Evolutionary conservation across 1,140 invertebrate genomes (phyloP).

Genomic region (Achatina immaculata): DNA sequence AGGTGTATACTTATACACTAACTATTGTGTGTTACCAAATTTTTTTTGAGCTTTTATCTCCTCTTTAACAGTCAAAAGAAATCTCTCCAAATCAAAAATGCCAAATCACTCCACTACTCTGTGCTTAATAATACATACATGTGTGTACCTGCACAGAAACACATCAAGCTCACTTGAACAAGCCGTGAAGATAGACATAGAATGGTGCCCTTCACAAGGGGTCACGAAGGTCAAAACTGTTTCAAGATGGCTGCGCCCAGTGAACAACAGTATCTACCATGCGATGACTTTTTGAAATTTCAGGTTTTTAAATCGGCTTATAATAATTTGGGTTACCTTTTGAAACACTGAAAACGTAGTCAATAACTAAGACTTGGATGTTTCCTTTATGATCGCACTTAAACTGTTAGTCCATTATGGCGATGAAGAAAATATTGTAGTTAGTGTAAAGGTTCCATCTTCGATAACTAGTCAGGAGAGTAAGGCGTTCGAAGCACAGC

Average conservation of each 20-base stretch:
- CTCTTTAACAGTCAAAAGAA: too few species aligned
- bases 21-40: too few species aligned
- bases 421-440: not conserved
- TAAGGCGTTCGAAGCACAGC: not conserved
- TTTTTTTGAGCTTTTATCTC: too few species aligned
- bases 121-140: too few species aligned
- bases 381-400: not conserved
- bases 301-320: slow-evolving; percentile 44
- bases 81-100: too few species aligned
- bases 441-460: not conserved
- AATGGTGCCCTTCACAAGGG: not conserved
- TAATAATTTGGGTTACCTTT: not conserved
- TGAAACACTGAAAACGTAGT: not conserved
- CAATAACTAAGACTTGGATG: not conserved
- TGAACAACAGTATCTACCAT: slow-evolving; percentile 43
- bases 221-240: not conserved
- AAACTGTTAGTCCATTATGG: not conserved
- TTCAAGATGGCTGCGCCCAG: slow-evolving; percentile 62
- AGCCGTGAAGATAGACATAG: too few species aligned
- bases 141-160: too few species aligned
- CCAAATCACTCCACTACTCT: too few species aligned
- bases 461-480: not conserved
- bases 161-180: too few species aligned
- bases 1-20: too few species aligned
- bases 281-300: slow-evolving; percentile 60